Evolutionary conservation across 2,888 invertebrate genomes (phyloP).

Genomic region (Noctua janthe): DNA sequence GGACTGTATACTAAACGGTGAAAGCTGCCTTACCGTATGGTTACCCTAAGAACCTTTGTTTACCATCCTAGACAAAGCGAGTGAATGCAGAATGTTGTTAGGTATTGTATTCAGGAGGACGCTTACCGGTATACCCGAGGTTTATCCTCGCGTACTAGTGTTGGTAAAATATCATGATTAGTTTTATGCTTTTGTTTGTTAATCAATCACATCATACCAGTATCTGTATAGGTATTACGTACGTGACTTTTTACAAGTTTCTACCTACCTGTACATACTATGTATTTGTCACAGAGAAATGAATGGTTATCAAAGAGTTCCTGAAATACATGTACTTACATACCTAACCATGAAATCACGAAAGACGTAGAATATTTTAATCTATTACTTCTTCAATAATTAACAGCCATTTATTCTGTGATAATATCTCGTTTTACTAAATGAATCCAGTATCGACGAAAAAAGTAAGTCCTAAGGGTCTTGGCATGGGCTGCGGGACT

Average conservation of each 20-base stretch:
- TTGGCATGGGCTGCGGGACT: background rate
- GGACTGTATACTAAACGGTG: background rate
- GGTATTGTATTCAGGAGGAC: background rate
- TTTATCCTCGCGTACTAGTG: background rate
- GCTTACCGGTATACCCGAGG: background rate
- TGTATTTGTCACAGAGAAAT: too few relatives aligned
- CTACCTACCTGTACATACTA: too few relatives aligned
- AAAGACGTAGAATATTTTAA: too few relatives aligned
- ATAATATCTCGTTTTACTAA: background rate
- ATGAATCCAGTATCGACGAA: background rate
- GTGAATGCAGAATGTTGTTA: background rate
- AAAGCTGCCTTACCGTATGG: background rate
- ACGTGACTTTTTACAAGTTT: background rate
- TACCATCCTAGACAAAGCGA: conserved; percentile 6
- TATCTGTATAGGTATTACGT: background rate
- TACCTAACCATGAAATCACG: too few relatives aligned
- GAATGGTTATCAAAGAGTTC: too few relatives aligned
- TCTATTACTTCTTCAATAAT: background rate
- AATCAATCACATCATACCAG: background rate
- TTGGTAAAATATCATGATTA: background rate
- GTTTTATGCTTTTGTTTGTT: background rate
- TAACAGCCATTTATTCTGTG: background rate
- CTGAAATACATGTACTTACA: too few relatives aligned
- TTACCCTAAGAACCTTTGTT: background rate
- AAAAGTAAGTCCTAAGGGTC: background rate